phyloP scores from a whole-genome alignment of 2,797 vertebrate species.

The Bovichtus variegatus region DNA sequence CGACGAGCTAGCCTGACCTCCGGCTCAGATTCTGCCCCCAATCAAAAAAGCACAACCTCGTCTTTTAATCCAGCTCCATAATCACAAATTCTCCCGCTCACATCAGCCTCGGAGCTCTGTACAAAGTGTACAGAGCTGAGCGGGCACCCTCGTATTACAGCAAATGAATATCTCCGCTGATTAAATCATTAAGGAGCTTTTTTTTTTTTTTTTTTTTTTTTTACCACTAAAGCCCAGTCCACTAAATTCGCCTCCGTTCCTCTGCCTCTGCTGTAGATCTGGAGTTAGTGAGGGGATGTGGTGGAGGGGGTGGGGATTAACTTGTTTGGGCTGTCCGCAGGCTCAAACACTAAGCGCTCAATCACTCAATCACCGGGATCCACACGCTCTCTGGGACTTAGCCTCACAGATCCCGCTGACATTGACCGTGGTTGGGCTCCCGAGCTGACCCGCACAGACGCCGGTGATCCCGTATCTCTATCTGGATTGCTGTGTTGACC shows the following conservation, averaged over 20 bases:
- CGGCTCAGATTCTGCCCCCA: conserved; percentile 66
- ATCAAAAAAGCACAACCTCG: conserved; percentile 82
- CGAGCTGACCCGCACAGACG: conserved; percentile 57
- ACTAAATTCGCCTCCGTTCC: conserved; percentile 51
- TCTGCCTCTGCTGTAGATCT: conserved; percentile 47
- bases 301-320: conserved; percentile 78
- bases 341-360: conserved; percentile 82
- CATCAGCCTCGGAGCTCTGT: conserved; percentile 45
- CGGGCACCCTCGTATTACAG: conserved; percentile 63
- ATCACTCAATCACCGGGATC: conserved; percentile 82
- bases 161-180: conserved; percentile 82
- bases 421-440: conserved; percentile 67
- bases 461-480: conserved; percentile 63
- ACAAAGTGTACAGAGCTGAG: conserved; percentile 46
- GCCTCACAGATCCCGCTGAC: conserved; percentile 75
- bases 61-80: conserved; percentile 81
- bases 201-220: conserved; percentile 36
- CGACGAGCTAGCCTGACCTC: conserved; percentile 71
- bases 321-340: conserved; percentile 80
- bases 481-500: conserved; percentile 55
- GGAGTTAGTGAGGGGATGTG: conserved; percentile 59
- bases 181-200: conserved; percentile 86
- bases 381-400: conserved; percentile 76
- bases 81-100: conserved; percentile 73
- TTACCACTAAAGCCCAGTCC: conserved; percentile 76